Conservation (phyloP, 2,113 vertebrate genomes). For the Psammodynastes pulverulentus region DNA sequence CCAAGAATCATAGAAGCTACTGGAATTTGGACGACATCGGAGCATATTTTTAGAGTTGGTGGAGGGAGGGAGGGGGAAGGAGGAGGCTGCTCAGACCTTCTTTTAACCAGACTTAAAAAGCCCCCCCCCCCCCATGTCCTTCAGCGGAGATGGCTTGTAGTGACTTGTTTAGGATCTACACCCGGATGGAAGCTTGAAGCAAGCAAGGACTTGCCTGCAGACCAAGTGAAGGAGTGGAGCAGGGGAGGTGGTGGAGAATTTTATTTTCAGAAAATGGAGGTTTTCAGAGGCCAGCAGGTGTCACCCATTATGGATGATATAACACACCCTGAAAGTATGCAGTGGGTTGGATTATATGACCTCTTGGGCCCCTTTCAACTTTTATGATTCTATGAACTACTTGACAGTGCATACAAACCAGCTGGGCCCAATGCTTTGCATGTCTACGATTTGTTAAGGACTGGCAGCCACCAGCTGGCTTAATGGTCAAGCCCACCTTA, state of each 20-base stretch:
- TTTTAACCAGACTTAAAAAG: neutral
- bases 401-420: neutral
- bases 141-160: neutral
- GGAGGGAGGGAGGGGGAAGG: neutral
- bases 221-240: neutral
- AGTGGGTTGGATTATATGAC: neutral
- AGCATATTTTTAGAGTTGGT: neutral
- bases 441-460: neutral
- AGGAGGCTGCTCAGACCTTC: neutral
- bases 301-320: neutral
- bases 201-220: neutral
- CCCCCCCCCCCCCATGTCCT: neutral
- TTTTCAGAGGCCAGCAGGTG: neutral
- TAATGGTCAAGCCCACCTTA: neutral
- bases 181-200: neutral
- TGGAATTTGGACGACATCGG: neutral
- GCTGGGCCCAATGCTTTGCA: neutral
- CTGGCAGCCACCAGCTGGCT: neutral
- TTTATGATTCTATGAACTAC: neutral
- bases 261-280: neutral
- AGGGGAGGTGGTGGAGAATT: no score
- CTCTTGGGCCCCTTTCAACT: neutral
- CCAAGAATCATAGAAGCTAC: neutral
- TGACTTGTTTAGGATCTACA: neutral
- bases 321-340: neutral